Conservation (phyloP, 2,888 invertebrate species). For the Tanytarsus gracilentus region DNA sequence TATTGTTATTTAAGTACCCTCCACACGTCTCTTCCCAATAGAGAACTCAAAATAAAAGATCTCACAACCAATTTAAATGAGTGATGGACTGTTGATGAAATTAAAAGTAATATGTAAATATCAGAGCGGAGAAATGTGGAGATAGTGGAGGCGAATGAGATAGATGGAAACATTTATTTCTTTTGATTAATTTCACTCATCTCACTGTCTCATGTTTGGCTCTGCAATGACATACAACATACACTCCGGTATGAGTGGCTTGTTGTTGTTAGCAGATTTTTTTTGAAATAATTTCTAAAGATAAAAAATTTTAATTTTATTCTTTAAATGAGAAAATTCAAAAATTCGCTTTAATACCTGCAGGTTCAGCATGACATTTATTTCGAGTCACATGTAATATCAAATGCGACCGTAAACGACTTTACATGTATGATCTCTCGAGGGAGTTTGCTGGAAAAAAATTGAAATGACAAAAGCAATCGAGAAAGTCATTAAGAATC, state of each 20-base stretch:
- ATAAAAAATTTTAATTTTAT: too few relatives aligned
- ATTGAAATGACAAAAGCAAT: slow-evolving; percentile 27
- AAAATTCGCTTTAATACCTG: too few relatives aligned
- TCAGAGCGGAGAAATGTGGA: not conserved
- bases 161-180: not conserved
- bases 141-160: slow-evolving; percentile 5
- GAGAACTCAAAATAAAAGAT: not conserved
- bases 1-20: too few relatives aligned
- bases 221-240: slow-evolving; percentile 3
- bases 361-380: too few relatives aligned
- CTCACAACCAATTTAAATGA: slow-evolving; percentile 25
- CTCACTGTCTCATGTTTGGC: slow-evolving; percentile 14
- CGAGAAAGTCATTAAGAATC: slow-evolving; percentile 12
- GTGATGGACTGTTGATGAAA: slow-evolving; percentile 29
- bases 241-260: too few relatives aligned
- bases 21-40: not conserved
- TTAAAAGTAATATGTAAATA: slow-evolving; percentile 21
- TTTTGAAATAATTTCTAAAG: too few relatives aligned
- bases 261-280: too few relatives aligned
- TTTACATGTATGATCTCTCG: slow-evolving; percentile 12
- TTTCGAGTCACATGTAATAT: too few relatives aligned
- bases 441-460: slow-evolving; percentile 7
- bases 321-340: too few relatives aligned
- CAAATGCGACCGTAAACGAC: slow-evolving; percentile 1
- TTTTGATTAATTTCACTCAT: slow-evolving; percentile 21